These are phyloP conservation scores for Meganola albula DNA, from an alignment of 2,888 invertebrate species.

Conservation along the genomic window DNA sequence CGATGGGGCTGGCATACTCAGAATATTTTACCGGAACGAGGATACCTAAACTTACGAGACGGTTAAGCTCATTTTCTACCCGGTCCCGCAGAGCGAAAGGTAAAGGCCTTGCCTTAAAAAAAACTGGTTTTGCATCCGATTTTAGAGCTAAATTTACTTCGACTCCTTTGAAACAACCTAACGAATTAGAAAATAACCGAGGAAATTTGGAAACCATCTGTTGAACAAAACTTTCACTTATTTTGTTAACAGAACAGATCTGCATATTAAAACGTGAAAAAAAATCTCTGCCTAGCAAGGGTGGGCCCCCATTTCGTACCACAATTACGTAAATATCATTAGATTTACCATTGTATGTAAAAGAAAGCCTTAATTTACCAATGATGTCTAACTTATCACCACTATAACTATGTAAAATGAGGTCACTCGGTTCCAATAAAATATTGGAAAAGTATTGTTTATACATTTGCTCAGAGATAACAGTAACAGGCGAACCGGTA, in stretches of 20 bases:
- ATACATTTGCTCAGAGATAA: slow-evolving; percentile 3
- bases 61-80: slow-evolving; percentile 24
- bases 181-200: neutral
- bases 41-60: slow-evolving; percentile 20
- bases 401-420: slow-evolving; percentile 1
- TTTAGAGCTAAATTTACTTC: slow-evolving; percentile 14
- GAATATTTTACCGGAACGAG: slow-evolving; percentile 26
- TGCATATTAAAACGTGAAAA: neutral
- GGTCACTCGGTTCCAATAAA: neutral
- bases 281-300: slow-evolving; percentile 5
- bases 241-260: slow-evolving; percentile 1
- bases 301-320: slow-evolving; percentile 1
- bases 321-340: neutral
- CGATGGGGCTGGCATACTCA: slow-evolving; percentile 29
- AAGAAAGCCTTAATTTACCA: neutral
- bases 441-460: neutral
- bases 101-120: slow-evolving; percentile 17
- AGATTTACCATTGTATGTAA: neutral
- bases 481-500: neutral
- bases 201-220: neutral
- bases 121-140: slow-evolving; percentile 4
- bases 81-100: slow-evolving; percentile 23
- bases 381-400: neutral
- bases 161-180: slow-evolving; percentile 6
- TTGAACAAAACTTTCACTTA: too few relatives aligned